These are phyloP conservation scores for Disparrhopalites patrizii DNA, from an alignment of 2,888 invertebrate genomes.

Conservation along the genomic window DNA sequence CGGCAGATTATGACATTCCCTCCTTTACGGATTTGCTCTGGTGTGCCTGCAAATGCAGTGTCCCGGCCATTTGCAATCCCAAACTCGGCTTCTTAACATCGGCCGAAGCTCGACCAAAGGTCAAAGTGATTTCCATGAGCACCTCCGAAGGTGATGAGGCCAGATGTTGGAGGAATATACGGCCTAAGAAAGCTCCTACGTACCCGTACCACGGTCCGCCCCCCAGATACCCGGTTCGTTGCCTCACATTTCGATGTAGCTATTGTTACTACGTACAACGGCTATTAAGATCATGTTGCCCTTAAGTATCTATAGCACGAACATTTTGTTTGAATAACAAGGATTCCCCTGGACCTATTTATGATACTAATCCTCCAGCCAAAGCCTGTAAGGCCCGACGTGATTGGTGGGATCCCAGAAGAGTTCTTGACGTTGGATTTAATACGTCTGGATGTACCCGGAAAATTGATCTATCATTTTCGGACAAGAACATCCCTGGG, in stretches of 20 bases:
- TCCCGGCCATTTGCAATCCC: constrained; percentile 39
- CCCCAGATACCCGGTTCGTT: constrained; percentile 21
- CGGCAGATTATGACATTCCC: constrained; percentile 31
- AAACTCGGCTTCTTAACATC: constrained; percentile 43
- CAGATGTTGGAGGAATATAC: constrained; percentile 35
- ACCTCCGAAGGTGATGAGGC: constrained; percentile 10
- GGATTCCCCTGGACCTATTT: constrained; percentile 43
- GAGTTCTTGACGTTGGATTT: constrained; percentile 29
- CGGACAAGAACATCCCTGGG: constrained; percentile 38
- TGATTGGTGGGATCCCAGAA: constrained; percentile 39
- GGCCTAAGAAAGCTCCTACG: constrained; percentile 33
- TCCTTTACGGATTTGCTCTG: constrained; percentile 39
- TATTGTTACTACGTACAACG: not conserved
- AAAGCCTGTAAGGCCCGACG: constrained; percentile 33
- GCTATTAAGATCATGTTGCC: not conserved
- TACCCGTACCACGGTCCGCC: constrained; percentile 35
- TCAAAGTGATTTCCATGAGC: too few relatives aligned
- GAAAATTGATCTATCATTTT: constrained; percentile 15
- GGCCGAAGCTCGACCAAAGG: constrained; percentile 23
- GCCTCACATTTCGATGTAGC: not conserved
- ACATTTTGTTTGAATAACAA: constrained; percentile 4
- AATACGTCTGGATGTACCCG: constrained; percentile 39
- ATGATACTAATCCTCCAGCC: constrained; percentile 35
- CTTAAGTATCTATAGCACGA: not conserved
- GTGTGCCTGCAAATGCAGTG: constrained; percentile 17